These are phyloP conservation scores for Drosophila guanche DNA, from an alignment of 1,140 invertebrate species.

Conservation along the genomic window DNA sequence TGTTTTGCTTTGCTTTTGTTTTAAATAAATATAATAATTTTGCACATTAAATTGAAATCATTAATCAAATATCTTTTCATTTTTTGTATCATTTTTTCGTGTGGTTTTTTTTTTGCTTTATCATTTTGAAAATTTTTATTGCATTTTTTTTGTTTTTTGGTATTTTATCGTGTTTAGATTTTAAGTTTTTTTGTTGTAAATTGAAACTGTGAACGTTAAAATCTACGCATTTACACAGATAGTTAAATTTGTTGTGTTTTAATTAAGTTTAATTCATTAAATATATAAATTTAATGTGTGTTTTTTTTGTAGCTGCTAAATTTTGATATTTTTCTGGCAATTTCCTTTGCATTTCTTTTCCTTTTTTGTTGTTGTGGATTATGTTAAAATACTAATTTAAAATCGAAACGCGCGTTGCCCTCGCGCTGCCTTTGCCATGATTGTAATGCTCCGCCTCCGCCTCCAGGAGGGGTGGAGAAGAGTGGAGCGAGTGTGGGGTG, in stretches of 20 bases:
- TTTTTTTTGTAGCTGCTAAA: constrained; percentile 66
- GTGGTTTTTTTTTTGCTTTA: constrained; percentile 67
- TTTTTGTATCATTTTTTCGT: constrained; percentile 61
- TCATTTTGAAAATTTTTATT: constrained; percentile 75
- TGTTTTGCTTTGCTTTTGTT: constrained; percentile 15
- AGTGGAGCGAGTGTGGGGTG: constrained; percentile 6
- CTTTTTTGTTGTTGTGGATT: constrained; percentile 43
- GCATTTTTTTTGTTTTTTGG: constrained; percentile 53
- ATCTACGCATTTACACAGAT: constrained; percentile 74
- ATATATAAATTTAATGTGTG: constrained; percentile 22
- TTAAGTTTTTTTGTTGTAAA: constrained; percentile 49
- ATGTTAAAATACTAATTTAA: constrained; percentile 81
- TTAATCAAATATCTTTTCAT: constrained; percentile 14
- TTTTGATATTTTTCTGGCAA: constrained; percentile 72
- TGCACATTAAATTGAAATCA: constrained; percentile 37
- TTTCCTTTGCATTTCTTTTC: constrained; percentile 32
- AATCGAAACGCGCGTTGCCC: constrained; percentile 50
- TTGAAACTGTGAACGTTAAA: constrained; percentile 79
- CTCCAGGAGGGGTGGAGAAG: constrained; percentile 1
- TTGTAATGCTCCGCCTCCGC: constrained; percentile 55
- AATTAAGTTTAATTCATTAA: constrained; percentile 55
- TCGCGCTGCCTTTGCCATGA: constrained; percentile 64
- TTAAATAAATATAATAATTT: constrained; percentile 63
- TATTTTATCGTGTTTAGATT: too few species aligned
- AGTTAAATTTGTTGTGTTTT: constrained; percentile 49